Percentiles rank a stretch among this genome's conserved stretches.
Conservation (phyloP, 2,113 vertebrate species). For the Menura novaehollandiae region DNA sequence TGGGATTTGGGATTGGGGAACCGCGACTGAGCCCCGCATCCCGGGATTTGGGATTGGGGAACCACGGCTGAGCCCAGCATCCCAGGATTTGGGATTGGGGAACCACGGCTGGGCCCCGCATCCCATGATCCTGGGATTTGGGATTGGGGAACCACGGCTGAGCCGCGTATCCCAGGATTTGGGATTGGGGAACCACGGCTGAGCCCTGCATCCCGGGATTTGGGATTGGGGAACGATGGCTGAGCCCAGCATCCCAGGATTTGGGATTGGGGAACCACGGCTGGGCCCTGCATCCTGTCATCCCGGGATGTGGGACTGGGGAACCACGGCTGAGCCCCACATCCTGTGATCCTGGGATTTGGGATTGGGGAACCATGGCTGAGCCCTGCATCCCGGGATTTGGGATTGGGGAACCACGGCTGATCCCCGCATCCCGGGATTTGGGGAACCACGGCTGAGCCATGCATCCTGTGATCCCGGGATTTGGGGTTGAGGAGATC, state of each 20-base stretch:
- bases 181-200: not conserved
- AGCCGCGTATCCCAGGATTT: not conserved
- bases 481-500: not conserved
- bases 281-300: too few relatives aligned
- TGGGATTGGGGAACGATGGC: too few relatives aligned
- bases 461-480: not conserved
- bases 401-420: too few relatives aligned
- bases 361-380: not conserved
- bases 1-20: fast-evolving
- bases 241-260: not conserved
- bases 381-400: too few relatives aligned
- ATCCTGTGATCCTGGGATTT: not conserved
- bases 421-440: not conserved
- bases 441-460: too few relatives aligned
- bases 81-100: too few relatives aligned
- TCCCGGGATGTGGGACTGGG: too few relatives aligned
- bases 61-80: too few relatives aligned
- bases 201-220: too few relatives aligned
- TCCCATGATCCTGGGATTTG: not conserved
- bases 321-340: too few relatives aligned
- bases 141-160: not conserved
- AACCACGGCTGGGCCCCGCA: too few relatives aligned
- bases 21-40: not conserved
- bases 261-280: not conserved
- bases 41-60: fast-evolving